phyloP scores from a whole-genome alignment of 2,888 invertebrate species.

The Erpobdella octoculata region DNA sequence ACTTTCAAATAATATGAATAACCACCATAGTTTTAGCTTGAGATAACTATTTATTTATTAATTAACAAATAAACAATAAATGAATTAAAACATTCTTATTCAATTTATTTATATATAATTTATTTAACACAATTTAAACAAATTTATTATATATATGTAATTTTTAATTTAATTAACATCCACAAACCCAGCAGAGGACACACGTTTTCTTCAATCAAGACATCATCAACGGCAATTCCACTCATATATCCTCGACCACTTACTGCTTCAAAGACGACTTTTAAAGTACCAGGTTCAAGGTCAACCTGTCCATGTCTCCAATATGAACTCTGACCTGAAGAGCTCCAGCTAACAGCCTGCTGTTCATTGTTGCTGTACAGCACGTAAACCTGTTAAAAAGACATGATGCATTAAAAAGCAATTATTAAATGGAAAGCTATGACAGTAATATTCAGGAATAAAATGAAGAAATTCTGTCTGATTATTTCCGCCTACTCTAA shows the following conservation, averaged over 20 bases:
- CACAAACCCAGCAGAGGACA: constrained; percentile 4
- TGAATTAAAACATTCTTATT: no score
- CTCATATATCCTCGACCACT: not conserved
- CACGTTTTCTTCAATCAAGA: not conserved
- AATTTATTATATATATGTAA: no score
- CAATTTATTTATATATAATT: no score
- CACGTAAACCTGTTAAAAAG: not conserved
- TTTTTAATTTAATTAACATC: not conserved
- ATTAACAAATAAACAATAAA: no score
- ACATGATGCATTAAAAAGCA: not conserved
- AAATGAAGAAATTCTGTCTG: not conserved
- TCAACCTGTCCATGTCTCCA: constrained; percentile 6
- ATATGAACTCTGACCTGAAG: not conserved
- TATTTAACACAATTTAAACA: no score
- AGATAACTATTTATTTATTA: no score
- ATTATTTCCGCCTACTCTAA: not conserved
- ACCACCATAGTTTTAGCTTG: no score
- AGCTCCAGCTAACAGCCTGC: not conserved
- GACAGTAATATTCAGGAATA: not conserved
- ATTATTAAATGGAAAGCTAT: no score
- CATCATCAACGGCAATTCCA: not conserved
- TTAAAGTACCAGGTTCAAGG: not conserved
- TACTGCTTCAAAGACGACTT: constrained; percentile 4
- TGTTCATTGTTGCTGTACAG: not conserved
- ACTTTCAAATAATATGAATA: no score